Conservation (phyloP, 2,797 vertebrate species). For the Phrynocephalus guinanensis region DNA sequence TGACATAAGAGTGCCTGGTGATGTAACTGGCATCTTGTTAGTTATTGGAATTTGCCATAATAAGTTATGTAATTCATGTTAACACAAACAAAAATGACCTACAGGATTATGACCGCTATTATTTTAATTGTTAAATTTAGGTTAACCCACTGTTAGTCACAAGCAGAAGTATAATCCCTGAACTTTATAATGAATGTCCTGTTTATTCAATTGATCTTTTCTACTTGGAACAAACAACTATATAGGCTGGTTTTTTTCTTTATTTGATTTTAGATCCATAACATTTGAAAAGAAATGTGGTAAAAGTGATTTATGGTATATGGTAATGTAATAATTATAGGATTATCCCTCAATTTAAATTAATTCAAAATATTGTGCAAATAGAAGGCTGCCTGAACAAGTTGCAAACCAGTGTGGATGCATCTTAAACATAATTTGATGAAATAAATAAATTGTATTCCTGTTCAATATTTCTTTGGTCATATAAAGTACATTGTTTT, state of each 20-base stretch:
- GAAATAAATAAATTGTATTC: conserved; percentile 33
- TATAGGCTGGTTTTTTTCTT: too few species aligned
- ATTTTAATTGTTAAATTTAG: conserved; percentile 4
- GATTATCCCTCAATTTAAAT: background rate
- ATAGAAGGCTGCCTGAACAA: background rate
- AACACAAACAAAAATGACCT: too few species aligned
- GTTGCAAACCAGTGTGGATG: background rate
- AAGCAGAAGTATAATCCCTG: too few species aligned
- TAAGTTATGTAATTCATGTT: too few species aligned
- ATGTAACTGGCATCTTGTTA: too few species aligned
- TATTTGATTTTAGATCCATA: background rate
- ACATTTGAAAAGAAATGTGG: background rate
- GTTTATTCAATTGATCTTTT: too few species aligned
- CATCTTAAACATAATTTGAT: conserved; percentile 18
- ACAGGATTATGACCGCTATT: background rate
- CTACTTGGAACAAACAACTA: too few species aligned
- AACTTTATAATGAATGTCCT: too few species aligned
- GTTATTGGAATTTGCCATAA: too few species aligned
- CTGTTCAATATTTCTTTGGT: conserved; percentile 8
- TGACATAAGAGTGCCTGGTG: too few species aligned
- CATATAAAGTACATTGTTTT: conserved; percentile 1
- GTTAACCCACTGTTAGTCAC: too few species aligned
- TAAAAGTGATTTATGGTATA: background rate
- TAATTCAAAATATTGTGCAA: background rate
- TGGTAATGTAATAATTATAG: conserved; percentile 24